These are phyloP conservation scores for Leucoraja ocellata DNA, from an alignment of 2,797 vertebrate species.

Conservation along the genomic window DNA sequence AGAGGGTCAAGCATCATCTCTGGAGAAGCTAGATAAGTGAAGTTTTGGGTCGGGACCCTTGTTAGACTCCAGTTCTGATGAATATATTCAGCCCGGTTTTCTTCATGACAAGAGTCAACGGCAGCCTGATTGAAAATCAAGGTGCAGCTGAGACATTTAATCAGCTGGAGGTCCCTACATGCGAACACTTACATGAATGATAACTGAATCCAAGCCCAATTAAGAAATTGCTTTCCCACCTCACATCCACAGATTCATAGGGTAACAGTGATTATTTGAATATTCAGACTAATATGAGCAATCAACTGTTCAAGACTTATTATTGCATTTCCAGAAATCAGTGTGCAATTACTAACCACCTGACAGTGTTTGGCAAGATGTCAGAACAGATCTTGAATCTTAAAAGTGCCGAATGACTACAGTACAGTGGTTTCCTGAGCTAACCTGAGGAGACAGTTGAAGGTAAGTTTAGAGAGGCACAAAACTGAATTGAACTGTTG, in stretches of 20 bases:
- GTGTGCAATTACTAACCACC: neutral
- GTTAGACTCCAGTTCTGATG: neutral
- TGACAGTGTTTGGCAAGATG: neutral
- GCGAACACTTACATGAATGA: neutral
- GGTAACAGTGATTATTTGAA: constrained; percentile 25
- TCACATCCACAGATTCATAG: neutral
- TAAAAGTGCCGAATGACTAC: neutral
- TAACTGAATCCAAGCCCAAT: constrained; percentile 28
- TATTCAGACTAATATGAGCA: neutral
- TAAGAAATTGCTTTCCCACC: constrained; percentile 20
- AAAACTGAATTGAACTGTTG: constrained; percentile 4
- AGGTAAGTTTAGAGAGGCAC: neutral
- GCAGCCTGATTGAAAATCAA: neutral
- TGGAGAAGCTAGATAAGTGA: too few species aligned
- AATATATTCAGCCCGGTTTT: neutral
- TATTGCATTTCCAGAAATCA: constrained; percentile 25
- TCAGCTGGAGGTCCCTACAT: neutral
- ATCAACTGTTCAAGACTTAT: constrained; percentile 9
- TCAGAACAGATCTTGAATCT: neutral
- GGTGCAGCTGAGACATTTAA: constrained; percentile 16
- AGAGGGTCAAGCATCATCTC: too few species aligned
- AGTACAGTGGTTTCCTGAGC: neutral
- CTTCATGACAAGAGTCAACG: neutral
- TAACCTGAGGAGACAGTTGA: neutral
- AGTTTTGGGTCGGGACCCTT: too few species aligned